These are phyloP conservation scores for Drosophila paramelanica DNA, from an alignment of 2,888 invertebrate genomes.

Conservation along the genomic window DNA sequence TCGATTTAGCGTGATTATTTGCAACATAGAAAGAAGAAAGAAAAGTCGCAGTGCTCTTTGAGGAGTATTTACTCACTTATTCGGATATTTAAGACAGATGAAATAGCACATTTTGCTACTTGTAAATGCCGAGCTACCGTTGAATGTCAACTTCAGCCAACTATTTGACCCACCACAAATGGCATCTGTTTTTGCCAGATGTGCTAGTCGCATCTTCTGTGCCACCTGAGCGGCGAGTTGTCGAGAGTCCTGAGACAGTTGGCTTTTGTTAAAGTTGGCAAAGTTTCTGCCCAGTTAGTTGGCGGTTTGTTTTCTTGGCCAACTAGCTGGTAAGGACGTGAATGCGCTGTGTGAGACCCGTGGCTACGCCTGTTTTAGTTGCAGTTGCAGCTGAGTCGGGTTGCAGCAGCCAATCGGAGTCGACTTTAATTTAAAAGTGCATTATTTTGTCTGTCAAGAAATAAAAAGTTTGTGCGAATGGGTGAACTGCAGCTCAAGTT, in stretches of 20 bases:
- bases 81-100: neutral
- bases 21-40: no score
- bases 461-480: conserved; percentile 26
- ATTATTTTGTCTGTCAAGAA: conserved; percentile 46
- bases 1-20: no score
- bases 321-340: conserved; percentile 5
- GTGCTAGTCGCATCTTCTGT: conserved; percentile 3
- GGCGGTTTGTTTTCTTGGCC: conserved; percentile 22
- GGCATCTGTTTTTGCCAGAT: conserved; percentile 27
- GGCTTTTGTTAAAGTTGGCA: conserved; percentile 50
- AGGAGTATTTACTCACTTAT: neutral
- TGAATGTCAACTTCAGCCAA: conserved; percentile 24
- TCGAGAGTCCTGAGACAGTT: conserved; percentile 34
- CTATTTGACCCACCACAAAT: conserved; percentile 13
- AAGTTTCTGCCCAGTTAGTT: conserved; percentile 36
- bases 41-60: neutral
- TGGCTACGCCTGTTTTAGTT: conserved; percentile 17
- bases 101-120: neutral
- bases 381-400: conserved; percentile 9
- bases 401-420: conserved; percentile 43
- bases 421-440: conserved; percentile 55
- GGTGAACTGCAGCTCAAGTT: conserved; percentile 8
- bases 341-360: conserved; percentile 4
- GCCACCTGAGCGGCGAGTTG: conserved; percentile 32
- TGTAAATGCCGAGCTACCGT: conserved; percentile 4